A percentile compares a stretch with the other conserved stretches of the same genome.
These are phyloP conservation scores for Dendrocincla tyrannina DNA, from an alignment of 2,797 vertebrate genomes.

Conservation along the genomic window DNA sequence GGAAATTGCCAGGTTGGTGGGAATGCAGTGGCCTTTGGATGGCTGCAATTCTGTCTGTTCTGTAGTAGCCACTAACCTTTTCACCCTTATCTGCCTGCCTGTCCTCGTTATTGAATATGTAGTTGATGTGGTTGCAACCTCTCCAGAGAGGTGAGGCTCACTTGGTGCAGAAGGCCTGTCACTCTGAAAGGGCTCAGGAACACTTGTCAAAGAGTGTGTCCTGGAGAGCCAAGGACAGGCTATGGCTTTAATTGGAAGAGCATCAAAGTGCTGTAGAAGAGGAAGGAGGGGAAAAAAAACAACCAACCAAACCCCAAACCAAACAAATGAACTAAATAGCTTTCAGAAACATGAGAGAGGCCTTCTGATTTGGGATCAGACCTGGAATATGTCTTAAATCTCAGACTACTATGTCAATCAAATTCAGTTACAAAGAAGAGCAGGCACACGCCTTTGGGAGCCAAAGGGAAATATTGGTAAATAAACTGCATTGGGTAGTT, in stretches of 20 bases:
- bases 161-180: background rate
- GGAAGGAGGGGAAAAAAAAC: background rate
- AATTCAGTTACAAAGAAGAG: background rate
- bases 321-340: background rate
- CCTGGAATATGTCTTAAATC: background rate
- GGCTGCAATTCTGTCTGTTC: background rate
- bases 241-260: background rate
- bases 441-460: background rate
- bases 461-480: background rate
- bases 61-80: background rate
- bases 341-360: background rate
- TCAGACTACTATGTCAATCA: background rate
- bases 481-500: background rate
- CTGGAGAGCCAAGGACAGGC: background rate
- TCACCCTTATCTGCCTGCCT: background rate
- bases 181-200: background rate
- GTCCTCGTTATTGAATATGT: rapidly evolving
- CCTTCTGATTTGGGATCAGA: background rate
- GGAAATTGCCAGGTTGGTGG: background rate
- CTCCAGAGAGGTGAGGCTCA: background rate
- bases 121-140: background rate
- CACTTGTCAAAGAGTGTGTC: background rate
- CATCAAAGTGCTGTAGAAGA: background rate
- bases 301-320: background rate
- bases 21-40: background rate